These are phyloP conservation scores for Vicugna pacos DNA, from an alignment of 2,113 vertebrate species.

Conservation along the genomic window DNA sequence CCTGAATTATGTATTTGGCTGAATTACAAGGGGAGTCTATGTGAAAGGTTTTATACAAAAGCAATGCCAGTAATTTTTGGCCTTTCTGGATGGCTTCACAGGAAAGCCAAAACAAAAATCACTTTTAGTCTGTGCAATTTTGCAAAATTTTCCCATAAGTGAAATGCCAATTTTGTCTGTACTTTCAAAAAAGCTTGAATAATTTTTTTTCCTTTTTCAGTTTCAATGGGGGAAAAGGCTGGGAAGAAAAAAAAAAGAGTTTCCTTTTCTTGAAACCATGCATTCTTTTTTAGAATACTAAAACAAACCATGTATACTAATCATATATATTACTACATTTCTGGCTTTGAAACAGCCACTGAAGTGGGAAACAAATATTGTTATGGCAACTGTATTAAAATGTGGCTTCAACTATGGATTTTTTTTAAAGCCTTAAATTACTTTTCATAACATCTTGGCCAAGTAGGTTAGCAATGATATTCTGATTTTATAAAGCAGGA, in stretches of 20 bases:
- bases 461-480: constrained; percentile 39
- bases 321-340: not conserved
- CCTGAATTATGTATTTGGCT: constrained; percentile 74
- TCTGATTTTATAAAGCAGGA: constrained; percentile 34
- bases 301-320: constrained; percentile 50
- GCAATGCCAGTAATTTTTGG: constrained; percentile 66
- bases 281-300: constrained; percentile 55
- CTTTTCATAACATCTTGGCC: constrained; percentile 49
- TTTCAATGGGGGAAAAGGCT: constrained; percentile 58
- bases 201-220: constrained; percentile 63
- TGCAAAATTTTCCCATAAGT: constrained; percentile 69
- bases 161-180: constrained; percentile 66
- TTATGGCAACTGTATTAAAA: constrained; percentile 48
- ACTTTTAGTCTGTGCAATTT: constrained; percentile 60
- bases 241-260: not conserved
- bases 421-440: constrained; percentile 61
- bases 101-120: constrained; percentile 77
- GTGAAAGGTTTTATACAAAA: constrained; percentile 75
- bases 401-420: constrained; percentile 32
- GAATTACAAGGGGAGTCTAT: constrained; percentile 66
- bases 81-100: constrained; percentile 70
- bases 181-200: constrained; percentile 42
- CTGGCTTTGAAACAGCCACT: constrained; percentile 33
- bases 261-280: constrained; percentile 7
- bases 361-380: constrained; percentile 42